Evolutionary conservation across 2,113 vertebrate genomes (phyloP).

Genomic region (Erythrolamprus reginae): DNA sequence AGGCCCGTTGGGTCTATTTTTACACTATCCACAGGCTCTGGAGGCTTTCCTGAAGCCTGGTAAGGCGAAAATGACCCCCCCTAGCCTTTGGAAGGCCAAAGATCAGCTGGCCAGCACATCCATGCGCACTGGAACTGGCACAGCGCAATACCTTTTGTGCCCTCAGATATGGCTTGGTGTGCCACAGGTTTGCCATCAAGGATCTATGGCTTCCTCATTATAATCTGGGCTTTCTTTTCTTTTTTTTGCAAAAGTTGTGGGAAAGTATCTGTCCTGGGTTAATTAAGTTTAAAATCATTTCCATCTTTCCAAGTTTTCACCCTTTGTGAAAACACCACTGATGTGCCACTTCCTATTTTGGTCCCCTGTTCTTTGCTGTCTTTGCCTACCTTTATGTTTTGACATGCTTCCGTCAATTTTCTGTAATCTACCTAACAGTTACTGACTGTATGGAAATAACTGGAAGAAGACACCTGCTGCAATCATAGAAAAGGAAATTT

Average conservation of each 20-base stretch:
- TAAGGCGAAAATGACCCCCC: too few species aligned
- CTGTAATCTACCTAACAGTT: slow-evolving; percentile 36
- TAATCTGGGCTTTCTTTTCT: slow-evolving; percentile 24
- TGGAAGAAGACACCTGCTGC: background rate
- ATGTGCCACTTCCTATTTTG: slow-evolving; percentile 23
- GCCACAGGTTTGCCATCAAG: too few species aligned
- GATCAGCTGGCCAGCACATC: too few species aligned
- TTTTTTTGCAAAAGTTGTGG: background rate
- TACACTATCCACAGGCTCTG: too few species aligned
- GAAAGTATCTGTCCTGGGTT: slow-evolving; percentile 1
- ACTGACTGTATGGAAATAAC: background rate
- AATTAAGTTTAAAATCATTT: slow-evolving; percentile 35
- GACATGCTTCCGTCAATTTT: slow-evolving; percentile 23
- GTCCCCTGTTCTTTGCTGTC: slow-evolving; percentile 25
- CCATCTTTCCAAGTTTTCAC: slow-evolving; percentile 15
- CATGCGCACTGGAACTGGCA: too few species aligned
- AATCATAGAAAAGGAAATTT: background rate
- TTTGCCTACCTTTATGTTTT: slow-evolving; percentile 23
- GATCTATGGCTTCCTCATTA: slow-evolving; percentile 24
- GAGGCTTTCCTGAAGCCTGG: too few species aligned
- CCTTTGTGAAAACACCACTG: slow-evolving; percentile 10
- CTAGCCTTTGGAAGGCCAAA: too few species aligned
- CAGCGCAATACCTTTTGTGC: too few species aligned
- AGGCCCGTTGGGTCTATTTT: too few species aligned
- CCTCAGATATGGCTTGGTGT: too few species aligned